Conservation (phyloP, 2,113 vertebrate species). For the Lasiurus cinereus region DNA sequence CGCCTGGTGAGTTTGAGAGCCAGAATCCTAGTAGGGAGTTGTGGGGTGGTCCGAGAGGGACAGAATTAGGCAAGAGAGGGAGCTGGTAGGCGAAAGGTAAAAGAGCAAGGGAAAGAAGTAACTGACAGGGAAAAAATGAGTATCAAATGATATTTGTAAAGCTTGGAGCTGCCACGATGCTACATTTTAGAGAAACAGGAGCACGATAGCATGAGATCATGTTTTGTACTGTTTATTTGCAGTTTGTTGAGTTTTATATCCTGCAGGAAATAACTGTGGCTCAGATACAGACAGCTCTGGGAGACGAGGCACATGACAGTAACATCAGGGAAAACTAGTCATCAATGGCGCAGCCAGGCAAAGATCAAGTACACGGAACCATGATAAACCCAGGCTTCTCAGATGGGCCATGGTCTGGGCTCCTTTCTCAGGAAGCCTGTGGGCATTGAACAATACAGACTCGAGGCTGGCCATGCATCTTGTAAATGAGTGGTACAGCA, state of each 20-base stretch:
- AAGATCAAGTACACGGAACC: neutral
- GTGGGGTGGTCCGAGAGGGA: neutral
- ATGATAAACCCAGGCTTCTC: accelerated
- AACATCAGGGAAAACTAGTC: conserved; percentile 27
- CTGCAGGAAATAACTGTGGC: conserved; percentile 74
- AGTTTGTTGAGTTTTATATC: conserved; percentile 64
- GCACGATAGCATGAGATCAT: conserved; percentile 57
- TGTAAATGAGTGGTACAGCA: neutral
- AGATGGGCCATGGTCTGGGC: neutral
- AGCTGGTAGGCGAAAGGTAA: neutral
- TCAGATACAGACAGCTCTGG: conserved; percentile 45
- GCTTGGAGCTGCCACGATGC: neutral
- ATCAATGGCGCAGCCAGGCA: neutral
- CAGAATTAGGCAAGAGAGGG: neutral
- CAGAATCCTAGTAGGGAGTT: no score
- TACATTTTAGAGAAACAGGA: neutral
- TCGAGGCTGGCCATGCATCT: neutral
- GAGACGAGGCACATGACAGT: conserved; percentile 1
- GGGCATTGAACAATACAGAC: no score
- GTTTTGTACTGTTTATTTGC: conserved; percentile 69
- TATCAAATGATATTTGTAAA: conserved; percentile 27
- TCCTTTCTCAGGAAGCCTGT: neutral
- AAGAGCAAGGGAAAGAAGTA: neutral
- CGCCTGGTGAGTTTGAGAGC: conserved; percentile 11
- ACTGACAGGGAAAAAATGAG: neutral